These are phyloP conservation scores for Nomada hirtipes DNA, from an alignment of 2,888 invertebrate species.

Conservation along the genomic window DNA sequence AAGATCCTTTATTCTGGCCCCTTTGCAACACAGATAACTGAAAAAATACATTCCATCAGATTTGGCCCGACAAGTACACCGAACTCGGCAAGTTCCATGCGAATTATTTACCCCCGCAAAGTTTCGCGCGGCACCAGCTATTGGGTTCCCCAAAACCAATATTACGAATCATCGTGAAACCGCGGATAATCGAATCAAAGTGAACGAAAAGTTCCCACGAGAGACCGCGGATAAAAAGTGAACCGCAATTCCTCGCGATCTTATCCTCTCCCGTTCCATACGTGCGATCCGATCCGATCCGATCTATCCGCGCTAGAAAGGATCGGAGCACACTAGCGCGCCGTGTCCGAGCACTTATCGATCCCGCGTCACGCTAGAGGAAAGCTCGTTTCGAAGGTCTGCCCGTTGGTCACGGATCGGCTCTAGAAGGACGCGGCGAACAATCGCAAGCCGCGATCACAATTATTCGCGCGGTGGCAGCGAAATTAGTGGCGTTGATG, in stretches of 20 bases:
- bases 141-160: no score
- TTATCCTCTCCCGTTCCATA: no score
- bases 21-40: no score
- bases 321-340: background rate
- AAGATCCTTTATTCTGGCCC: no score
- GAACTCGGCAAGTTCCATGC: no score
- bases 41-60: no score
- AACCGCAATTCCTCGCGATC: background rate
- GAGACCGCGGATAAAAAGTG: background rate
- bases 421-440: conserved; percentile 21
- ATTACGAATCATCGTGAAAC: no score
- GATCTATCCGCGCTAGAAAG: background rate
- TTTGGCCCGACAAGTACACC: no score
- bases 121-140: no score
- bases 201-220: background rate
- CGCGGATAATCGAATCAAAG: background rate
- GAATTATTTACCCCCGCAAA: no score
- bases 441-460: conserved; percentile 41
- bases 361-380: conserved; percentile 19
- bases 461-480: conserved; percentile 57
- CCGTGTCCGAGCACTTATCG: conserved; percentile 14
- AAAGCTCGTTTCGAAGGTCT: conserved; percentile 9
- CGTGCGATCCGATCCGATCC: background rate
- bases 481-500: conserved; percentile 62
- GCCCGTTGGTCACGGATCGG: background rate